Conservation (phyloP, 2,113 vertebrate genomes). For the Ramphastos sulfuratus region DNA sequence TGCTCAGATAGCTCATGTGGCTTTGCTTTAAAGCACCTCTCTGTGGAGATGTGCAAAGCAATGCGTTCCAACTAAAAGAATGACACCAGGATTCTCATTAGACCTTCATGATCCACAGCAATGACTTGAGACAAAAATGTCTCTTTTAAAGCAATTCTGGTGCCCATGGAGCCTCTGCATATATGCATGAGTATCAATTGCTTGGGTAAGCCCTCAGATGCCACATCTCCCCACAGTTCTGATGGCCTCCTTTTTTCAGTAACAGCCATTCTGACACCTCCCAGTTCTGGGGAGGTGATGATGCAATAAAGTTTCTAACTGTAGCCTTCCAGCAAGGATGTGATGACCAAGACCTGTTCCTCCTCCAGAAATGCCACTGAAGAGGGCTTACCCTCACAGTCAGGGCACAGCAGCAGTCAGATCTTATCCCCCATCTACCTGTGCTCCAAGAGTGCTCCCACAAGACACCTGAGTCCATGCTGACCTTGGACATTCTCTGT, state of each 20-base stretch:
- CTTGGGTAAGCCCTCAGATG: background rate
- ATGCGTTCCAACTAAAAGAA: background rate
- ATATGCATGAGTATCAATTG: accelerated
- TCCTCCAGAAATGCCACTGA: background rate
- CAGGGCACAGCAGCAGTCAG: background rate
- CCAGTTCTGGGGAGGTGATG: background rate
- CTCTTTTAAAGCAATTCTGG: background rate
- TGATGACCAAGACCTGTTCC: background rate
- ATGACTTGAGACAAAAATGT: background rate
- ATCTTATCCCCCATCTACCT: background rate
- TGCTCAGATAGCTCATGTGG: background rate
- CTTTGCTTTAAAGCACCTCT: background rate
- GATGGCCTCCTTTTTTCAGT: background rate
- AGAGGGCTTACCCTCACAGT: background rate
- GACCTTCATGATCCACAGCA: background rate
- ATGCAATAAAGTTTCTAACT: background rate
- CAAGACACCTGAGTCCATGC: accelerated
- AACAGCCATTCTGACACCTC: background rate
- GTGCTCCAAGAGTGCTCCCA: background rate
- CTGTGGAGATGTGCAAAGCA: background rate
- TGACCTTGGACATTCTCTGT: constrained; percentile 88
- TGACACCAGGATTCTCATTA: background rate
- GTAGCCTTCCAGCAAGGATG: background rate
- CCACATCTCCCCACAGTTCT: background rate
- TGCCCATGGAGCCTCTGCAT: background rate